Base-by-base conservation (phyloP, 1,140 invertebrate genomes). In the Rhynchophorus ferrugineus region DNA sequence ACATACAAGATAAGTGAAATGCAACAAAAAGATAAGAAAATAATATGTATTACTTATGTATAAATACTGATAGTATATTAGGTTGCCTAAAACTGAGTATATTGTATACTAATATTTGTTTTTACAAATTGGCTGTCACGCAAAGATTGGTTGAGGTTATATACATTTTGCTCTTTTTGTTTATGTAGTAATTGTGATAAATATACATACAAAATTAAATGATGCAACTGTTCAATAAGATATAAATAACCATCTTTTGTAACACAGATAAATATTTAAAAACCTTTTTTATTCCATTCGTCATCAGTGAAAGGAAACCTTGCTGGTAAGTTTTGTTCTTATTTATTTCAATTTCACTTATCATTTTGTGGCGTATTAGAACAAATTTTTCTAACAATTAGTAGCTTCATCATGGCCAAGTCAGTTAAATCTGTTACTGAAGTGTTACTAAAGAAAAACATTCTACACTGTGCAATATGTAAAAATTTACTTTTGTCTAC, bases 401-500 rank as follows among this genome's bases (percentile, higher is more conserved):
- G n/a, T n/a, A n/a, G n/a, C n/a, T n/a, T n/a, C n/a, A 34, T 6
- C 2, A 52, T 52, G 49, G 42, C 49, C 6, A 45, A 52, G 8
- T 45, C 49, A 39, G 42, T 22, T 19, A 52, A 52, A 17, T 45
- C 42, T 13, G 49, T 58, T 16, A 52, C 49, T 1, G 57, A 58
- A 8, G 53, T 48, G 41, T 29, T 58, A 20, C 22, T 58, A 13
- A 43, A 52, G 33, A 55, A 46, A 42, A 52, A 38, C 22, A 51
- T 49, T 17, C 35, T 58, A 0, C 44, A 38, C 14, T 58, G 57
- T 52, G 53, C 48, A 22, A 44, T 55, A 38, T 58, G 57, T 22
- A 55, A 58, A 44, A 53, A 58, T 24, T 22, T 58, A 34, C 38
- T 58, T 13, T 49, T 58, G 18, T 49, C 35, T 17, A 43, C 57